Conservation (phyloP, 2,888 invertebrate genomes). For the Aspidiotus destructor region DNA sequence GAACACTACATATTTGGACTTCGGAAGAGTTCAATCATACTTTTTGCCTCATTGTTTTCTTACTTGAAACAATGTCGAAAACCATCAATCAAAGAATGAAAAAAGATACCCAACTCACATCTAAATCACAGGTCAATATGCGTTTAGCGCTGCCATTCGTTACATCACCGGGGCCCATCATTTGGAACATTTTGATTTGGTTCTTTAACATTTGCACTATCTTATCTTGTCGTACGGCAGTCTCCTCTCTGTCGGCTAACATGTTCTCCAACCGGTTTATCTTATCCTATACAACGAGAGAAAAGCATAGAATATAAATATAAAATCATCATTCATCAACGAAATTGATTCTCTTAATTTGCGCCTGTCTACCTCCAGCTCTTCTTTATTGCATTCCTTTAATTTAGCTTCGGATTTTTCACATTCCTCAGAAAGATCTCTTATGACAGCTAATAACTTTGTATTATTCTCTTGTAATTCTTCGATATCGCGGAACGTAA, state of each 20-base stretch:
- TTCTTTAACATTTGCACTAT: conserved; percentile 18
- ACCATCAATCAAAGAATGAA: too few species aligned
- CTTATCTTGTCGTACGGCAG: conserved; percentile 19
- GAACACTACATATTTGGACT: too few species aligned
- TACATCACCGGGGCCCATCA: not conserved
- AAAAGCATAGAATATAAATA: not conserved
- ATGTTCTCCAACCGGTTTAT: conserved; percentile 9
- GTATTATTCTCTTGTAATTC: conserved; percentile 85
- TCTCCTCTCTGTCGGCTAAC: conserved; percentile 4
- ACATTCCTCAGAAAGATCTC: conserved; percentile 57
- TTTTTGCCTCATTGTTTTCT: too few species aligned
- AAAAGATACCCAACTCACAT: not conserved
- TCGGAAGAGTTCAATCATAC: too few species aligned
- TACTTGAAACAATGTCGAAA: too few species aligned
- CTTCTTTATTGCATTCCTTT: conserved; percentile 19
- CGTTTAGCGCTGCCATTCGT: not conserved
- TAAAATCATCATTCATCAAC: not conserved
- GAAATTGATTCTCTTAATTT: not conserved
- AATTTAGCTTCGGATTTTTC: conserved; percentile 22
- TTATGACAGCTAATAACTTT: conserved; percentile 67
- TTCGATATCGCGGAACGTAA: conserved; percentile 78
- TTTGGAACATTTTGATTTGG: conserved; percentile 22
- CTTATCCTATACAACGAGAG: conserved; percentile 5
- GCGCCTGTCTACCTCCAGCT: conserved; percentile 11
- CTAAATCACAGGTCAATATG: not conserved